phyloP scores from a whole-genome alignment of 37 sponge, comb jelly and placozoan genomes.

The Oopsacas minuta region DNA sequence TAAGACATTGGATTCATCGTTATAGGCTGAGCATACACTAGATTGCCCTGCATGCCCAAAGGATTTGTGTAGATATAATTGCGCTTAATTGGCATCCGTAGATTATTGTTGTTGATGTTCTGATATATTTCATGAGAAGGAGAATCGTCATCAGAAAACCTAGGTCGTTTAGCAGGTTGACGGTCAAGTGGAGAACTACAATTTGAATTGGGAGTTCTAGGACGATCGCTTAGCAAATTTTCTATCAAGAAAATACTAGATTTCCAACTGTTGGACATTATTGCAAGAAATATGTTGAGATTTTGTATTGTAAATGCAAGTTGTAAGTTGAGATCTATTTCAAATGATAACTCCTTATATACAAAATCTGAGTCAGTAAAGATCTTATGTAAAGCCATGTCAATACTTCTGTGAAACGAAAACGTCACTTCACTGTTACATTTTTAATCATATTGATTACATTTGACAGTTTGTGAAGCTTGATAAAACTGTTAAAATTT shows the following conservation, averaged over 20 bases:
- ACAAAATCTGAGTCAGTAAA: not conserved
- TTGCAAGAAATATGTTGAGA: not conserved
- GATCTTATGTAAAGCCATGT: not conserved
- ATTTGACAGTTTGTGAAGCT: not conserved
- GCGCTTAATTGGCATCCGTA: not conserved
- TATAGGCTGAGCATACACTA: not conserved
- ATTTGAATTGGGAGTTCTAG: not conserved
- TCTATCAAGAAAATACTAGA: not conserved
- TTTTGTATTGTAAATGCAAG: not conserved
- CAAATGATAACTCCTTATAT: not conserved
- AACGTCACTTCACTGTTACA: not conserved
- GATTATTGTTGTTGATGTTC: not conserved
- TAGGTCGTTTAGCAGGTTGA: not conserved
- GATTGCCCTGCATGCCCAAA: not conserved
- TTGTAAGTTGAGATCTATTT: not conserved
- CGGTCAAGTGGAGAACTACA: not conserved
- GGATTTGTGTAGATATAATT: conserved; percentile 1
- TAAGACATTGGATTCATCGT: not conserved
- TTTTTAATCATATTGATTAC: not conserved
- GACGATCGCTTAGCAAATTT: not conserved
- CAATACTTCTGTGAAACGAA: not conserved
- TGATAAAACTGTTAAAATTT: not conserved
- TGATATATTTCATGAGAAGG: not conserved
- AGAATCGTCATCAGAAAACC: not conserved
- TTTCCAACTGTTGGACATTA: not conserved